Evolutionary conservation across 2,888 invertebrate genomes (phyloP).

Genomic region (Uloborus plumipes): DNA sequence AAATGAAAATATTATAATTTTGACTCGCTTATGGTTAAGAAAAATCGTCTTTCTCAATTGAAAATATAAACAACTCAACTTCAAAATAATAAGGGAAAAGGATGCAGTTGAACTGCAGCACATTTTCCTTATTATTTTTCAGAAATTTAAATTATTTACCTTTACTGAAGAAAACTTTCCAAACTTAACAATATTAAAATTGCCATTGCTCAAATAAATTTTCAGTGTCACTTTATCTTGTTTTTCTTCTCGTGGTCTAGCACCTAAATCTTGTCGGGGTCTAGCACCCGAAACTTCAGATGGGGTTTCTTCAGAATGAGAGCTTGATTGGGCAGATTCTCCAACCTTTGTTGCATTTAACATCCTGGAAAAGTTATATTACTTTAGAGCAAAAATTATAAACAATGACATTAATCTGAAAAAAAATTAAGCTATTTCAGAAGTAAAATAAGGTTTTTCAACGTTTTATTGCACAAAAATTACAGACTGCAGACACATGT

Average conservation of each 20-base stretch:
- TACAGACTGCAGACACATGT: no score
- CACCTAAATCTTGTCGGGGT: no score
- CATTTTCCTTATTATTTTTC: neutral
- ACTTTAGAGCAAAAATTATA: neutral
- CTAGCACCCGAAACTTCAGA: conserved; percentile 9
- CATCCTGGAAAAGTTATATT: conserved; percentile 34
- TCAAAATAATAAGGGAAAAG: no score
- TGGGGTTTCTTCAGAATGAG: conserved; percentile 11
- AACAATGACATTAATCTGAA: no score
- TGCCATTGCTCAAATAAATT: conserved; percentile 92
- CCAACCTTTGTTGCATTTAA: conserved; percentile 34
- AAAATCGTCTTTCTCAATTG: no score
- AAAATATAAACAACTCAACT: no score
- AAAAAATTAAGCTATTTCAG: no score
- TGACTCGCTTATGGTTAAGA: no score
- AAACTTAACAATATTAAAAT: conserved; percentile 91
- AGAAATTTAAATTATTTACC: conserved; percentile 16
- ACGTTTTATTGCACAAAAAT: no score
- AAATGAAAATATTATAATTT: no score
- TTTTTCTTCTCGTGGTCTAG: conserved; percentile 52
- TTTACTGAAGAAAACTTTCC: conserved; percentile 88
- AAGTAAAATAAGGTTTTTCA: no score
- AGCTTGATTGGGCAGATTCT: conserved; percentile 11
- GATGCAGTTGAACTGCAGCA: no score
- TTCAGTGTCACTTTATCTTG: conserved; percentile 79